These are phyloP conservation scores for Glaucopsyche alexis DNA, from an alignment of 2,888 invertebrate species.

Conservation along the genomic window DNA sequence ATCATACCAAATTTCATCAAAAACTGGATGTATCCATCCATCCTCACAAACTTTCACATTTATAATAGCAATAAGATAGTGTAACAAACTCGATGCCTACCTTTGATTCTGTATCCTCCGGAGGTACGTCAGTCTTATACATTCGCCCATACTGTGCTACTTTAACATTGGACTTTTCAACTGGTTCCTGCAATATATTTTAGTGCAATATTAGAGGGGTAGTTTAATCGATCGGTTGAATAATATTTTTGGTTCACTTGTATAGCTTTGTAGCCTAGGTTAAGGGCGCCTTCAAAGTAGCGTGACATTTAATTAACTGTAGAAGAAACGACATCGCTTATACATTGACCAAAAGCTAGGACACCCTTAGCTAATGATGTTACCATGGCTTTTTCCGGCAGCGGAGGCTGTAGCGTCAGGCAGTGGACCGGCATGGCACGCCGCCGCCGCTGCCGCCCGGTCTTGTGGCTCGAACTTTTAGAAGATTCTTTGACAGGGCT, in stretches of 20 bases:
- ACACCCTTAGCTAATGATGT: background rate
- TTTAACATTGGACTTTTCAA: conserved; percentile 50
- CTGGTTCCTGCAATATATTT: conserved; percentile 51
- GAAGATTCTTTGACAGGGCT: conserved; percentile 45
- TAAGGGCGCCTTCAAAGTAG: no score
- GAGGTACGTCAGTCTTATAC: conserved; percentile 49
- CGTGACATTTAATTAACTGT: no score
- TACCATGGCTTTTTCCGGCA: conserved; percentile 47
- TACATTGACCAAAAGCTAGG: no score
- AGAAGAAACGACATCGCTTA: no score
- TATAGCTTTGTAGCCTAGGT: no score
- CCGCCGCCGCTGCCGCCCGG: conserved; percentile 53
- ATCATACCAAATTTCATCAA: no score
- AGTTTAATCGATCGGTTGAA: no score
- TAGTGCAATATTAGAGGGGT: no score
- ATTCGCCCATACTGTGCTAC: conserved; percentile 48
- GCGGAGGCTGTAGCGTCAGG: conserved; percentile 58
- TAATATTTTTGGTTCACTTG: no score
- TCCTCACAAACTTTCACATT: no score
- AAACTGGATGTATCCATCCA: no score
- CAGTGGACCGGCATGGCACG: conserved; percentile 62
- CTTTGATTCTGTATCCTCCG: conserved; percentile 56
- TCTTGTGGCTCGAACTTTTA: conserved; percentile 41
- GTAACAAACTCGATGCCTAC: conserved; percentile 41
- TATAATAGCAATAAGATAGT: no score